Conservation (phyloP, 1,140 invertebrate species). For the Bemisia tabaci region DNA sequence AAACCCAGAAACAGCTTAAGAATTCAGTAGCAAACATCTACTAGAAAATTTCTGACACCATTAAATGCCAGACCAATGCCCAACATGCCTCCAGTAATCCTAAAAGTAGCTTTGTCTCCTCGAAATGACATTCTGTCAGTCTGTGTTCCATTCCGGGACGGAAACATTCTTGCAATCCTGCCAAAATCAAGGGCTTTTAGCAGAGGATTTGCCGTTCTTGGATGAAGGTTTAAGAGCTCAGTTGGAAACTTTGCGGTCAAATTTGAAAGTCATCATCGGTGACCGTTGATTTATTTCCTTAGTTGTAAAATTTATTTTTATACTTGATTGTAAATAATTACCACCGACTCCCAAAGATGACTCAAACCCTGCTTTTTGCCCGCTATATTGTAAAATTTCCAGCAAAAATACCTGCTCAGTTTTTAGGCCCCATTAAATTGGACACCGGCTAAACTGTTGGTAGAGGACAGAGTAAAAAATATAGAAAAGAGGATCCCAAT, state of each 20-base stretch:
- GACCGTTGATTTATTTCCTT: not conserved
- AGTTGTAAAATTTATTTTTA: too few species aligned
- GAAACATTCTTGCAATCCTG: not conserved
- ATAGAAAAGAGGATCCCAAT: too few species aligned
- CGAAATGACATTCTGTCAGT: too few species aligned
- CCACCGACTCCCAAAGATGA: too few species aligned
- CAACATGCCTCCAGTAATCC: constrained; percentile 12
- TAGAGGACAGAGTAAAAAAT: too few species aligned
- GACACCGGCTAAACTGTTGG: too few species aligned
- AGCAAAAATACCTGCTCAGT: too few species aligned
- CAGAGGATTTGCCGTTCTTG: not conserved
- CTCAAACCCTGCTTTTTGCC: too few species aligned
- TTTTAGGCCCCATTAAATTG: too few species aligned
- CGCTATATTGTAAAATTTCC: too few species aligned
- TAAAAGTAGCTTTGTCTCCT: constrained; percentile 34
- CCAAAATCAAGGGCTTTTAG: not conserved
- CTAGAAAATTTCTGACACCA: constrained; percentile 5
- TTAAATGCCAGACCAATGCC: constrained; percentile 6
- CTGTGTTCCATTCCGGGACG: not conserved
- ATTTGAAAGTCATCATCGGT: not conserved
- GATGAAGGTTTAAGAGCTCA: not conserved
- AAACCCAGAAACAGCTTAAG: not conserved
- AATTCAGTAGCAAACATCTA: not conserved
- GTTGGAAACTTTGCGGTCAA: not conserved
- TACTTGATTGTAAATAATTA: too few species aligned